A percentile compares a stretch with the other conserved stretches of the same genome.
Evolutionary conservation across 1,140 invertebrate genomes (phyloP).

Genomic region (Orchesella cincta): DNA sequence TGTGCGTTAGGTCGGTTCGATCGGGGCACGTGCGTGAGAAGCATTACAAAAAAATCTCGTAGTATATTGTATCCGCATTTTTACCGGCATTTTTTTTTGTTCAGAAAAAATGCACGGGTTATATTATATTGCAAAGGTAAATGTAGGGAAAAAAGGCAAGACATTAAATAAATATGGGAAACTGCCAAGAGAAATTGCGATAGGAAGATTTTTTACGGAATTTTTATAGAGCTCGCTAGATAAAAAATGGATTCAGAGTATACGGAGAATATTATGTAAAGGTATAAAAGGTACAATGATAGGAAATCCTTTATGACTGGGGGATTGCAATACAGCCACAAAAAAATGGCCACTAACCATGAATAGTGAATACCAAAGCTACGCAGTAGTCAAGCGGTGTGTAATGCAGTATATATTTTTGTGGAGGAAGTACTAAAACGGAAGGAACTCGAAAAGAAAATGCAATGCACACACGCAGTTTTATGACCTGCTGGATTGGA

Average conservation of each 20-base stretch:
- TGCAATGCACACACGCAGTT: neutral
- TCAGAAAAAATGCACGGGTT: no score
- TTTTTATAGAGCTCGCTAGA: no score
- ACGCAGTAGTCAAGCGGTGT: neutral
- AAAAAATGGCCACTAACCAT: neutral
- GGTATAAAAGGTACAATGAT: no score
- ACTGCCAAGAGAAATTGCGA: neutral
- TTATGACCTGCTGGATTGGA: slow-evolving; percentile 12
- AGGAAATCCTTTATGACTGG: slow-evolving; percentile 1
- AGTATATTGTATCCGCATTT: no score
- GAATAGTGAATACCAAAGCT: neutral
- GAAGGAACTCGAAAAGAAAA: neutral
- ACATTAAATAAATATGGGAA: neutral
- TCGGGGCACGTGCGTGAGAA: no score
- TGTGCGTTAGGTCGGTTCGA: no score
- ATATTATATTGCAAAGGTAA: neutral
- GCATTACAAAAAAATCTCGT: no score
- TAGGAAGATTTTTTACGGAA: neutral
- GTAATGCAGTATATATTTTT: no score
- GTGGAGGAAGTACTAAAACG: neutral
- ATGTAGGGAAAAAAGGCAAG: neutral
- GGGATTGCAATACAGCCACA: neutral
- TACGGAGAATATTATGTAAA: no score
- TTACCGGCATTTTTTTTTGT: no score
- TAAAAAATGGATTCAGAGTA: no score